Percentiles rank a stretch among this genome's conserved stretches.
These are phyloP conservation scores for Chaetogeoica ovagalla DNA, from an alignment of 2,888 invertebrate species.

Conservation along the genomic window DNA sequence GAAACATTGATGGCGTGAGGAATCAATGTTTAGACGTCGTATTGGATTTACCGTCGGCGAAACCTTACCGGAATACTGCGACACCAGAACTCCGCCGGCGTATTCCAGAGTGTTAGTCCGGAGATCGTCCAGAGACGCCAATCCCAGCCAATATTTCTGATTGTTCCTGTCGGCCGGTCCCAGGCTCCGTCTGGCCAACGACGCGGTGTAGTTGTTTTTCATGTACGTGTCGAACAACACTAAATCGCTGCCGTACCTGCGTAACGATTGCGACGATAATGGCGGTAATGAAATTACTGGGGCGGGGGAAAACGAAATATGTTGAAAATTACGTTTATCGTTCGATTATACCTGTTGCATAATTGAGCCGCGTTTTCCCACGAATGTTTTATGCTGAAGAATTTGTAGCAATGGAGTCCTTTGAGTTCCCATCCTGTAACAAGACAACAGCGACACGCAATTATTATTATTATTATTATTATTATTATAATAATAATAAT, in stretches of 20 bases:
- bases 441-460: constrained; percentile 53
- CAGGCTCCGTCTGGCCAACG: constrained; percentile 69
- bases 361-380: constrained; percentile 94
- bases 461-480: too few species aligned
- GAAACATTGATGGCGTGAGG: constrained; percentile 45
- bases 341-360: constrained; percentile 78
- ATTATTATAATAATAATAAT: constrained; percentile 8
- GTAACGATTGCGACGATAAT: too few species aligned
- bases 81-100: constrained; percentile 84
- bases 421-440: constrained; percentile 88
- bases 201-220: constrained; percentile 89
- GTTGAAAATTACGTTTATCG: constrained; percentile 49
- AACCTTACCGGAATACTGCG: constrained; percentile 80
- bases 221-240: constrained; percentile 87
- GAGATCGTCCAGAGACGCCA: constrained; percentile 87
- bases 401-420: constrained; percentile 91
- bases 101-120: constrained; percentile 93
- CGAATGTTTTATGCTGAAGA: constrained; percentile 92
- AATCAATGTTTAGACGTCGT: too few species aligned
- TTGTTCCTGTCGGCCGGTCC: constrained; percentile 62
- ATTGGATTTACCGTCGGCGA: neutral
- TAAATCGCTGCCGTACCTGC: constrained; percentile 91
- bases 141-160: constrained; percentile 83
- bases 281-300: too few species aligned
- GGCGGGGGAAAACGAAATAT: constrained; percentile 42